Base-by-base conservation (phyloP, 2,797 vertebrate genomes). In the Novumbra hubbsi region DNA sequence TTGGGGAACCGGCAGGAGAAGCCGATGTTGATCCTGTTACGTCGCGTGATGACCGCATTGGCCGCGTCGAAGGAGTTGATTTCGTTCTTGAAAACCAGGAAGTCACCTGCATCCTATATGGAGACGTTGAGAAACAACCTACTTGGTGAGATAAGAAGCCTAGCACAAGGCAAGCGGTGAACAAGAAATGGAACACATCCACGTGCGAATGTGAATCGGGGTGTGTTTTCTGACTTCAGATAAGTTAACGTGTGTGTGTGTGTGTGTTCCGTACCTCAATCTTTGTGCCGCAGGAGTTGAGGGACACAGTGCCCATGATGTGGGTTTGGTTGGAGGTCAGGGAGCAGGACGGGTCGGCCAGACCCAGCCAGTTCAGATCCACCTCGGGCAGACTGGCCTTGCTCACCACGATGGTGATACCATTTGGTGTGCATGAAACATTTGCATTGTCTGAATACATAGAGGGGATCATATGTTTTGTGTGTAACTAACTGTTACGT, bases 1-100 rank as follows among this genome's bases (percentile, higher is more conserved):
- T 92, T 94, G 41, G 88, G 85, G 60, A 92, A 92, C 69, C 85
- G 79, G 80, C 93, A 94, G 0, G 78, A 87, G 74, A 94, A 91
- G 5, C 45, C 27, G 0, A 93, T 87, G 73, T 81, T 87, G 0
- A 93, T 74, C 0, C 9, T 49, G 60, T 19, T 77, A 28, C 85
- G 85, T 1, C 92, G 82, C 69, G 80, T 79, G 30, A 94, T 91
- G 1, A 91, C 1, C 66, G 82, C 66, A 0, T 0, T 57, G 1
- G 86, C 74, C 21, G 73, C 65, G 73, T 81, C 86, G 1, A 85
- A 86, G 62, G 93, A 92, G 75, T 73, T 77, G 60, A 94, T 91
- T 77, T 78, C 80, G 19, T 93, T 94, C 65, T 48, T 84, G 75
- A 92, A 94, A 45, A 79, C 17, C 0, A 94, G 78, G 24, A 76